These are phyloP conservation scores for Progne subis DNA, from an alignment of 2,113 vertebrate species.

Conservation along the genomic window DNA sequence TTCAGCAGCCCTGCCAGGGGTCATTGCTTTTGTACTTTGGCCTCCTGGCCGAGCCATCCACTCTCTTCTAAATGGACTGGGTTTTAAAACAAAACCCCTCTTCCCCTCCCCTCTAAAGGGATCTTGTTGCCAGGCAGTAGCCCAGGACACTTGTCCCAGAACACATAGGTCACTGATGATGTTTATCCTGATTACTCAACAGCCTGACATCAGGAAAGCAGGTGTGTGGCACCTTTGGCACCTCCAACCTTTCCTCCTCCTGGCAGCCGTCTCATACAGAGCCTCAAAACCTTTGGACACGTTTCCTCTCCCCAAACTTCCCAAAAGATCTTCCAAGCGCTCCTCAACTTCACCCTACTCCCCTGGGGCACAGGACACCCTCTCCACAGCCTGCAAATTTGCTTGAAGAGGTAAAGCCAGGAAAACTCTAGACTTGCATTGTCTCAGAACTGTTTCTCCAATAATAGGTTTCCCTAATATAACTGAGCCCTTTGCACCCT, in stretches of 20 bases:
- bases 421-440: accelerated
- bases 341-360: neutral
- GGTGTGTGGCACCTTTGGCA: neutral
- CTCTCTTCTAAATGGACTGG: neutral
- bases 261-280: neutral
- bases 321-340: neutral
- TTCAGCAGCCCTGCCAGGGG: accelerated
- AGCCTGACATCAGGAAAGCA: neutral
- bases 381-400: neutral
- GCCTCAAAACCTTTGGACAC: neutral
- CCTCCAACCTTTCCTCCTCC: neutral
- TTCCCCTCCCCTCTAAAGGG: neutral
- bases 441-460: neutral
- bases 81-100: neutral
- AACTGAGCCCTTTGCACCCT: neutral
- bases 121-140: neutral
- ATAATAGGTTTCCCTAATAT: neutral
- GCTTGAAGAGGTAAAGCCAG: neutral
- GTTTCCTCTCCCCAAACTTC: neutral
- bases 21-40: neutral
- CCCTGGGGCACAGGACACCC: neutral
- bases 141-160: neutral
- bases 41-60: neutral
- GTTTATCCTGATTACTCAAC: neutral
- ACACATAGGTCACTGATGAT: accelerated